Evolutionary conservation across 2,113 vertebrate genomes (phyloP).

Genomic region (Leptocoma aspasia): DNA sequence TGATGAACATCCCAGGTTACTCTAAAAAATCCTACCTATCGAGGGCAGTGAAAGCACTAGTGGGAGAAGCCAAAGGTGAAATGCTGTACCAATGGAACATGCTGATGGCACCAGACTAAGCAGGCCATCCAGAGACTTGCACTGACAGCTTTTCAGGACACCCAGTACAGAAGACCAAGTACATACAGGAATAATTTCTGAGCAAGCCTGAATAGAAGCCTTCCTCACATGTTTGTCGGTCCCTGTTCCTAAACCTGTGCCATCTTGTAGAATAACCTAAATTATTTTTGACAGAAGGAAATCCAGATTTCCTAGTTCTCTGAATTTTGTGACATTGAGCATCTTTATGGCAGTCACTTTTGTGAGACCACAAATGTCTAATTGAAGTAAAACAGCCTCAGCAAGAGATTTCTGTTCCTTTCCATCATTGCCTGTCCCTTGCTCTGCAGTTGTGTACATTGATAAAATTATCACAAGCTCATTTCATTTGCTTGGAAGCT

Average conservation of each 20-base stretch:
- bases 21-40: not conserved
- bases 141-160: not conserved
- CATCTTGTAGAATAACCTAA: not conserved
- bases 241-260: not conserved
- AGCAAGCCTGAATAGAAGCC: not conserved
- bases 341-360: not conserved
- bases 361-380: not conserved
- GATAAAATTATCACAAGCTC: not conserved
- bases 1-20: not conserved
- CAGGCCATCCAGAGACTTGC: not conserved
- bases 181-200: not conserved
- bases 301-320: not conserved
- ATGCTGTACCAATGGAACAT: rapidly evolving
- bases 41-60: not conserved
- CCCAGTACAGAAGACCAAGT: not conserved
- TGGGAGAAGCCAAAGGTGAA: not conserved
- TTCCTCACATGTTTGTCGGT: not conserved
- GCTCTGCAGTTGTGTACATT: not conserved
- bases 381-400: not conserved
- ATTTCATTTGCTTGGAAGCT: not conserved
- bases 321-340: not conserved
- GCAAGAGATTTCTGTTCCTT: not conserved
- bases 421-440: not conserved
- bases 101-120: not conserved
- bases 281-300: not conserved